Conservation (phyloP, 2,113 vertebrate genomes). For the Centropus bengalensis region DNA sequence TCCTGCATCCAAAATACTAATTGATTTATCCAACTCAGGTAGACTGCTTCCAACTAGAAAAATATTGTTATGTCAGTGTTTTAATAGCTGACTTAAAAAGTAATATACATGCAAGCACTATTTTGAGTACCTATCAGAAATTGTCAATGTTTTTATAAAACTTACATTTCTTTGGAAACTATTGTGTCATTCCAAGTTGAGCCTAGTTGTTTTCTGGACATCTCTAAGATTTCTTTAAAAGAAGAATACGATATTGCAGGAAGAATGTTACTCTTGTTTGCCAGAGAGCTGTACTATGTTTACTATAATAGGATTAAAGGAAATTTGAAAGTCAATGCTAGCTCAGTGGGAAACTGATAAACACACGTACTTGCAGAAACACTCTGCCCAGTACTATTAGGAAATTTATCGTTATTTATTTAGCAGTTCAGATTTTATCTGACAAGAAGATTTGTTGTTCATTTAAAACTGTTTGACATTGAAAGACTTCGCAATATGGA, state of each 20-base stretch:
- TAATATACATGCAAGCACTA: neutral
- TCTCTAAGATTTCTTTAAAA: constrained; percentile 58
- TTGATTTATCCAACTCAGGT: constrained; percentile 1
- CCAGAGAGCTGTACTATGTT: constrained; percentile 63
- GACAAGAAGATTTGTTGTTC: constrained; percentile 29
- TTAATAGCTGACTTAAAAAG: constrained; percentile 21
- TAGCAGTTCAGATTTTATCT: constrained; percentile 9
- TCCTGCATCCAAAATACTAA: neutral
- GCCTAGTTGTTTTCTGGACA: constrained; percentile 57
- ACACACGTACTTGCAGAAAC: neutral
- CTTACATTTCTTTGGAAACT: constrained; percentile 51
- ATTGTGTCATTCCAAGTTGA: constrained; percentile 50
- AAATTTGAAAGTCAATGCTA: constrained; percentile 5
- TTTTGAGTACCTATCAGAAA: constrained; percentile 19
- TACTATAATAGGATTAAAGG: constrained; percentile 65
- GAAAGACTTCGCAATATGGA: neutral
- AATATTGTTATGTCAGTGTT: neutral
- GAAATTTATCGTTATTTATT: constrained; percentile 44
- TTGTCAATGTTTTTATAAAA: constrained; percentile 21
- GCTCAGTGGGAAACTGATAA: constrained; percentile 53
- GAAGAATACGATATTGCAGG: constrained; percentile 63
- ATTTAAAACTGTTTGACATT: neutral
- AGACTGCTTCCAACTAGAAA: constrained; percentile 14
- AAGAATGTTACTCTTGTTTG: constrained; percentile 63
- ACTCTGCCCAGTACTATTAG: neutral